Evolutionary conservation across 2,888 invertebrate species (phyloP), one percentile per base, ranked within the genome.

Genomic region (Lasioglossum oenotherae): DNA sequence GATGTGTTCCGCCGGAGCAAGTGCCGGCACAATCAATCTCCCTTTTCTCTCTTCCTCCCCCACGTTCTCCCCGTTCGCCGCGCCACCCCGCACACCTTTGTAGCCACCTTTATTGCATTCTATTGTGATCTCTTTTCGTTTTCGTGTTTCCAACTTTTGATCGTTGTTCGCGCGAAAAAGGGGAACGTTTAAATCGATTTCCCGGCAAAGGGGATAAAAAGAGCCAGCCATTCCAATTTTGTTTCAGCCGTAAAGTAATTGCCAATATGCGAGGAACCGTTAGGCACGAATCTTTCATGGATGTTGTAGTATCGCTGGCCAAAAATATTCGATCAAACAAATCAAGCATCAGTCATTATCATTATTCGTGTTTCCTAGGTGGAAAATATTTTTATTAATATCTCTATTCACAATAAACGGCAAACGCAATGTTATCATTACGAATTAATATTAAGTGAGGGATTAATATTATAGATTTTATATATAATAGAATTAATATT

Each of bases 1-100:
- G 94, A 94, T 94, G 94, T 94, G 93, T 94, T 94, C 94, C 94
- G 94, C 91, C 92, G 91, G 92, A 92, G 92, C 92, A 93, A 93
- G 93, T 93, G 94, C 92, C 92, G 90, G 91, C 91, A 94, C 94
- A 93, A 94, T 94, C 94, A 94, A 93, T 94, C 94, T 92, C 91
- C 92, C 93, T 89, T 92, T 90, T 91, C 85, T 85, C 84, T 73
- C 74, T 82, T 86, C 80, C 72, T 81, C 86, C 82, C 86, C 86
- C 78, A 85, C 80, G 86, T 82, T 79, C 87, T 81, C 87, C 85
- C 84, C 82, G 80, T 73, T 85, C 80, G 84, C 82, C 88, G 71
- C 80, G 84, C 84, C 88, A 72, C 84, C 80, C 88, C 87, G 74
- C 86, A 81, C 82, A 86, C 88, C 89, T 82, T 88, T 87, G 35